These are phyloP conservation scores for Miltochrista miniata DNA, from an alignment of 2,888 invertebrate species.

Conservation along the genomic window DNA sequence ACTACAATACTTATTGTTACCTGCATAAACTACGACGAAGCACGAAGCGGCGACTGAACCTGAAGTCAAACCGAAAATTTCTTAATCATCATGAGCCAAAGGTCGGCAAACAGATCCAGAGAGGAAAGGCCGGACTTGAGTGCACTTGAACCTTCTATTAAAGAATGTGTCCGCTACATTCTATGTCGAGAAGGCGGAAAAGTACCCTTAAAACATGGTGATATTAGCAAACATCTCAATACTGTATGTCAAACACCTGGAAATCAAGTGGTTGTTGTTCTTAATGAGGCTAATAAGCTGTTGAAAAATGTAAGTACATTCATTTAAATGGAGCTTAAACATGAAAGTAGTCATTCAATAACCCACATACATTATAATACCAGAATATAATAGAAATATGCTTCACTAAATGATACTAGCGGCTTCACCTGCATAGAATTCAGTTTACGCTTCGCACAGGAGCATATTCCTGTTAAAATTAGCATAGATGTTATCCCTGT, in stretches of 20 bases:
- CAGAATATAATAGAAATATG: no score
- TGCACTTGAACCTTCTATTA: conserved; percentile 46
- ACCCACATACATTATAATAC: no score
- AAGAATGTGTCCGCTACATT: conserved; percentile 68
- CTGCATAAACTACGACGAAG: not conserved
- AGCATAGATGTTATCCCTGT: no score
- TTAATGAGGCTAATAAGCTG: conserved; percentile 56
- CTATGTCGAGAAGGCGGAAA: conserved; percentile 70
- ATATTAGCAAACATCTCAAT: conserved; percentile 61
- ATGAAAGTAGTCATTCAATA: no score
- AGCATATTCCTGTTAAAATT: no score
- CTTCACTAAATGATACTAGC: no score
- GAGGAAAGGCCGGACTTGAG: conserved; percentile 24
- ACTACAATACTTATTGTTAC: not conserved
- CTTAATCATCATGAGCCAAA: conserved; percentile 46
- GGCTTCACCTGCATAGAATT: no score
- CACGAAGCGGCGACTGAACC: not conserved
- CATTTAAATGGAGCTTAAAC: no score
- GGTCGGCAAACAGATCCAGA: conserved; percentile 35
- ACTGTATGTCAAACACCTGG: conserved; percentile 48
- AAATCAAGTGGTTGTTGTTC: conserved; percentile 48
- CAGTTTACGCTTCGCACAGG: no score
- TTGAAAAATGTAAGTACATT: conserved; percentile 54
- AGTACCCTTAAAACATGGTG: conserved; percentile 64
- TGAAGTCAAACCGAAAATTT: not conserved